Base-by-base conservation (phyloP, 2,113 vertebrate species). In the Platycercus adscitus region DNA sequence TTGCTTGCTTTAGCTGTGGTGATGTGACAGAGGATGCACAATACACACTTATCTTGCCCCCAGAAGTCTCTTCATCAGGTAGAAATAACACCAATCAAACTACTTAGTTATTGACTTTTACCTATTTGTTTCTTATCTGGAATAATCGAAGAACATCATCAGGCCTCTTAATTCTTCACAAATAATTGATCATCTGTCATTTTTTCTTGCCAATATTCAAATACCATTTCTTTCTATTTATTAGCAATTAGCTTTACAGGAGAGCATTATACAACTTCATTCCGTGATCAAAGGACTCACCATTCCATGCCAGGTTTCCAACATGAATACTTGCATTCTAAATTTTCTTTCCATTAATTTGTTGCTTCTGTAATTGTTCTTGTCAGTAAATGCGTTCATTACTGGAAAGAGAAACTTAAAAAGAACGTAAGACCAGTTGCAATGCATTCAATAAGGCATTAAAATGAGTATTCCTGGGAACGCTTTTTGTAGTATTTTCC, bases 391-490 rank as follows among this genome's bases (percentile, higher is more conserved):
- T 25, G 44, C 13, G 31, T 86, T 95, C 33, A 21, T 93, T 95
- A 92, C 43, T 84, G 94, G 89, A 89, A 97, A 79, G 65, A 81
- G 84, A 87, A 86, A 61, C 81, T 93, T 71, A 7, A 65, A 96
- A 91, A 72, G 86, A 82, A 52, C 18, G 0, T 47, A 37, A 87
- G 83, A 78, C 76, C 49, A 61, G 86, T 60, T 84, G 29, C 50
- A 91, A 61, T 78, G 39, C 55, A 28, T 63, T 88, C 92, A 96
- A 26, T 60, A 88, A 81, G 43, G 60, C 72, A 88, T 92, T 91
- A 95, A 97, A 91, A 92, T 78, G 39, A 96, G 86, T 69, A 65
- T 91, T 91, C 83, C 86, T 97, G 95, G 84, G 95, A 97, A 96
- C 81, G 7, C 2, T 82, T 85, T 72, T 85, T 85, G 89, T 17